Evolutionary conservation across 2,888 invertebrate species (phyloP).

Genomic region (Ophion ellenae): DNA sequence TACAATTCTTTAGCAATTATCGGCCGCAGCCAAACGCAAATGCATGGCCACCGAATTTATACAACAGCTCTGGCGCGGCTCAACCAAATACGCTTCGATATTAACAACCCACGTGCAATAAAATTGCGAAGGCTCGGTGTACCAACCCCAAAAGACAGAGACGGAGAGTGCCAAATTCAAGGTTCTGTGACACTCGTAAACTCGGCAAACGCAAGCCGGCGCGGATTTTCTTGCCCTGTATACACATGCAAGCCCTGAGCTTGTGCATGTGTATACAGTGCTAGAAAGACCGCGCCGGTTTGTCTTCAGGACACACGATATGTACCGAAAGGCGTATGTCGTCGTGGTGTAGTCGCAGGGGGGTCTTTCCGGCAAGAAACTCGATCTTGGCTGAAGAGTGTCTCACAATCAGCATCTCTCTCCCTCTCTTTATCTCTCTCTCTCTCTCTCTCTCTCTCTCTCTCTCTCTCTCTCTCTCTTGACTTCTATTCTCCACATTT

Average conservation of each 20-base stretch:
- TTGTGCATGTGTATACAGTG: conserved; percentile 37
- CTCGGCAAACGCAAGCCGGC: conserved; percentile 32
- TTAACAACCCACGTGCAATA: not conserved
- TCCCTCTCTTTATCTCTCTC: not conserved
- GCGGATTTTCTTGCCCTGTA: conserved; percentile 15
- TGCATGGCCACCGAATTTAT: no score
- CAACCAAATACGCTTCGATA: conserved; percentile 1
- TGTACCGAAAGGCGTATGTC: conserved; percentile 9
- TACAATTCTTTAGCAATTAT: no score
- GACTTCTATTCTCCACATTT: conserved; percentile 51
- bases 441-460: not conserved
- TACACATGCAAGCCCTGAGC: not conserved
- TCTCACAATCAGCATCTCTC: conserved; percentile 53
- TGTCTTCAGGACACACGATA: not conserved
- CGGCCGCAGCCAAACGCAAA: no score
- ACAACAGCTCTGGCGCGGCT: not conserved
- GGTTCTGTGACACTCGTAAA: conserved; percentile 60
- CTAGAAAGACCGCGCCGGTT: not conserved
- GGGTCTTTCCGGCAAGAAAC: conserved; percentile 41
- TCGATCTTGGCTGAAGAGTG: conserved; percentile 62
- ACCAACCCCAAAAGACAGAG: conserved; percentile 1
- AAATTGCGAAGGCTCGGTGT: conserved; percentile 15
- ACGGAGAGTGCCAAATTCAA: conserved; percentile 52
- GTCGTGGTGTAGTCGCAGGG: not conserved
- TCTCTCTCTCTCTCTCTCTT: not conserved